Evolutionary conservation across 2,888 invertebrate genomes (phyloP).

Genomic region (Acleris literana): DNA sequence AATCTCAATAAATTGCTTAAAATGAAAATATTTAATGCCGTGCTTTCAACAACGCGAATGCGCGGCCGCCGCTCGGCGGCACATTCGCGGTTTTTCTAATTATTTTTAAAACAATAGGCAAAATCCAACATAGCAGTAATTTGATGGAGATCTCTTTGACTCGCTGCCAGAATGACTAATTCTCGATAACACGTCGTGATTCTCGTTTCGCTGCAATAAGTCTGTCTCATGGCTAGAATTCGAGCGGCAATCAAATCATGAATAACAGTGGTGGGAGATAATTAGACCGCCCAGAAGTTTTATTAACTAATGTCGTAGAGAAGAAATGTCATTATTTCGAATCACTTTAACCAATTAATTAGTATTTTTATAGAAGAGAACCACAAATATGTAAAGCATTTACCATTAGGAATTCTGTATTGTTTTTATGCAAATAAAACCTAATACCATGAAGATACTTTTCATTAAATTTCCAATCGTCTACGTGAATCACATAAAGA

Average conservation of each 20-base stretch:
- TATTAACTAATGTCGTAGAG: slow-evolving; percentile 25
- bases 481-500: too few relatives aligned
- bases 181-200: slow-evolving; percentile 62
- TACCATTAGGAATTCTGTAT: too few relatives aligned
- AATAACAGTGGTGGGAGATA: slow-evolving; percentile 32
- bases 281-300: slow-evolving; percentile 29
- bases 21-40: slow-evolving; percentile 70
- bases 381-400: too few relatives aligned
- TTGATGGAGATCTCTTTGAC: slow-evolving; percentile 72
- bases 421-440: too few relatives aligned
- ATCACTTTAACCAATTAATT: slow-evolving; percentile 3
- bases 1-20: slow-evolving; percentile 77
- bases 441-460: too few relatives aligned
- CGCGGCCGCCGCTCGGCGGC: slow-evolving; percentile 47
- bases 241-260: slow-evolving; percentile 56
- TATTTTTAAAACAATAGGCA: slow-evolving; percentile 69
- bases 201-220: slow-evolving; percentile 67
- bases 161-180: slow-evolving; percentile 79
- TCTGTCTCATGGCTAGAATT: slow-evolving; percentile 61
- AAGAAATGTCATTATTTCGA: slow-evolving; percentile 18
- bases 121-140: slow-evolving; percentile 62
- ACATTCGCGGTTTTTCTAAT: slow-evolving; percentile 62
- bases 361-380: too few relatives aligned
- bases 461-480: too few relatives aligned
- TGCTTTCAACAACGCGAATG: slow-evolving; percentile 59